Evolutionary conservation across 2,113 vertebrate species (phyloP).

Genomic region (Phocoena sinus): DNA sequence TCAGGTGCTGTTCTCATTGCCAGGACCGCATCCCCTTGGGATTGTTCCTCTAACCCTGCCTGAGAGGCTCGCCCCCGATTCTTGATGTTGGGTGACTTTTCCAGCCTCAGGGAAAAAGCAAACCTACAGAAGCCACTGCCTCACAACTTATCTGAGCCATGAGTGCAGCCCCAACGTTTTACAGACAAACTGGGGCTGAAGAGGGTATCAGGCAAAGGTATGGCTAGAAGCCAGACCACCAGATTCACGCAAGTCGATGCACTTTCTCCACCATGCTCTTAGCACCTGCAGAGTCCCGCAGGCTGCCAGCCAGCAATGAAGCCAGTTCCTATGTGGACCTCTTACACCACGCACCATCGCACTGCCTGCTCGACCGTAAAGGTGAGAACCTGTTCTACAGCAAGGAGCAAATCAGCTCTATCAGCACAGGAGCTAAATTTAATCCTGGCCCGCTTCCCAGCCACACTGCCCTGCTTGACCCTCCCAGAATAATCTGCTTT

Average conservation of each 20-base stretch:
- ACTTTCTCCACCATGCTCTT: neutral
- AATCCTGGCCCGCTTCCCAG: neutral
- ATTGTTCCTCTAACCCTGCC: neutral
- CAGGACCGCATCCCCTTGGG: neutral
- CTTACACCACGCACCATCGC: neutral
- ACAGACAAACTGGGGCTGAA: neutral
- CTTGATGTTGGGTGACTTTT: neutral
- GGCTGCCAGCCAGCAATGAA: neutral
- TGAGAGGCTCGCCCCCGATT: neutral
- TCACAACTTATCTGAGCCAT: neutral
- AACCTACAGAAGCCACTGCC: neutral
- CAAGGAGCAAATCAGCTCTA: neutral
- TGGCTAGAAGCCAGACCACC: neutral
- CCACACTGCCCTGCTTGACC: fast-evolving
- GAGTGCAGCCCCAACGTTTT: neutral
- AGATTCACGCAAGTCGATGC: no score
- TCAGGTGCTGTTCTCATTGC: neutral
- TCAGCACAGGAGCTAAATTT: neutral
- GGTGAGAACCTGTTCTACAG: neutral
- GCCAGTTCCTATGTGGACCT: neutral
- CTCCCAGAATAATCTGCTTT: neutral
- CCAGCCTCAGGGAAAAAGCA: neutral
- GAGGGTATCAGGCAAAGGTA: neutral
- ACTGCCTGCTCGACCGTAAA: neutral
- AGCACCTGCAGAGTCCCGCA: no score